These are phyloP conservation scores for Conus ventricosus DNA, from an alignment of 1,140 invertebrate genomes.

Conservation along the genomic window DNA sequence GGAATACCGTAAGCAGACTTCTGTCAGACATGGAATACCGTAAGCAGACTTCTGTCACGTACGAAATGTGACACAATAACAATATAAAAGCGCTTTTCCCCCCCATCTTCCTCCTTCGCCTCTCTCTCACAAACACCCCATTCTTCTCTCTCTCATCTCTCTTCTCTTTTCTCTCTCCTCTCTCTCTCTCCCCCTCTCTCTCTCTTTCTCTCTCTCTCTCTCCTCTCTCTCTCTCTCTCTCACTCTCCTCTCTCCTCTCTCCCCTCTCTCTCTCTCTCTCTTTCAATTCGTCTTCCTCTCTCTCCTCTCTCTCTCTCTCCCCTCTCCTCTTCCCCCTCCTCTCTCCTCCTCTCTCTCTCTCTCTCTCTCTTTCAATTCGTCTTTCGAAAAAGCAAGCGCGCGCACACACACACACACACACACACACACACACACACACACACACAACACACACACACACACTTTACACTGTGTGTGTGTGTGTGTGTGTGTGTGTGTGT, in stretches of 20 bases:
- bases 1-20: too few relatives aligned
- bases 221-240: neutral
- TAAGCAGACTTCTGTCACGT: neutral
- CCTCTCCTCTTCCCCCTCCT: neutral
- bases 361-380: neutral
- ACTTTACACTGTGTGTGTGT: neutral
- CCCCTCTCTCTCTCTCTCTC: neutral
- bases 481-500: too few relatives aligned
- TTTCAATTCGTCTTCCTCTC: neutral
- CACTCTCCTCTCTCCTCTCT: neutral
- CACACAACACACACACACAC: too few relatives aligned
- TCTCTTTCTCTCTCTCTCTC: neutral
- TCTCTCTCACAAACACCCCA: neutral
- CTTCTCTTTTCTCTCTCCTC: neutral
- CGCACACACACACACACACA: neutral
- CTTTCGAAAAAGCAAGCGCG: neutral
- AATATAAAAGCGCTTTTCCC: neutral
- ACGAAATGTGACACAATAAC: neutral
- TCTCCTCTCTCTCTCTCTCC: neutral
- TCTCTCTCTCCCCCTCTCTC: conserved; percentile 2
- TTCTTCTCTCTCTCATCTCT: neutral
- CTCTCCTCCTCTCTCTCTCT: neutral
- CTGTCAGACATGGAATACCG: too few relatives aligned
- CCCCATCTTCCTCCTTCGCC: neutral
- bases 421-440: too few relatives aligned